phyloP scores from a whole-genome alignment of 2,888 invertebrate genomes.

The Petrolisthes cinctipes region DNA sequence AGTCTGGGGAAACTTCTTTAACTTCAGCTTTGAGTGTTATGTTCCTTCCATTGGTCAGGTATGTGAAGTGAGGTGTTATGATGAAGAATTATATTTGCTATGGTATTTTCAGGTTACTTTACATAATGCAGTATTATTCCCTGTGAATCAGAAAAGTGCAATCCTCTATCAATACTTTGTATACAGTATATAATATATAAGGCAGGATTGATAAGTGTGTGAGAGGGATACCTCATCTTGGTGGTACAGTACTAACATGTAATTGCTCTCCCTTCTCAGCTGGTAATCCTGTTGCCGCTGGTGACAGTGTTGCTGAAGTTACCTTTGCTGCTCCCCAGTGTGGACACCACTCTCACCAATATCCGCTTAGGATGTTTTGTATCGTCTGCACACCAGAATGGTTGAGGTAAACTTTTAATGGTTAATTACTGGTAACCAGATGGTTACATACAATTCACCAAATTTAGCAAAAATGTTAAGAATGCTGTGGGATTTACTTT shows the following conservation, averaged over 20 bases:
- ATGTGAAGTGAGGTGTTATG: neutral
- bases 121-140: neutral
- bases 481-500: no score
- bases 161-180: neutral
- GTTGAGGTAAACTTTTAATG: no score
- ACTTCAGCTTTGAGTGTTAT: constrained; percentile 19
- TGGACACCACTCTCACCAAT: constrained; percentile 17
- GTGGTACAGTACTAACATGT: no score
- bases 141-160: neutral
- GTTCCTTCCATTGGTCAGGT: constrained; percentile 41
- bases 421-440: no score
- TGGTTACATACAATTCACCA: no score
- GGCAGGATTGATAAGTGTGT: no score
- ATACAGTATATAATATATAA: neutral
- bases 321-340: constrained; percentile 55
- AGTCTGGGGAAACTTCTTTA: constrained; percentile 33
- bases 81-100: neutral
- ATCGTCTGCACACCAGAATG: no score
- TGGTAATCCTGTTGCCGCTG: constrained; percentile 50
- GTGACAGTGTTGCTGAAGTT: constrained; percentile 58
- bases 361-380: constrained; percentile 24
- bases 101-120: neutral
- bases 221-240: no score
- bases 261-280: constrained; percentile 4
- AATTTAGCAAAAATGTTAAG: no score